Evolutionary conservation across 2,113 vertebrate genomes (phyloP), one percentile per base, ranked within the genome.

Genomic region (Synodontis membranacea): DNA sequence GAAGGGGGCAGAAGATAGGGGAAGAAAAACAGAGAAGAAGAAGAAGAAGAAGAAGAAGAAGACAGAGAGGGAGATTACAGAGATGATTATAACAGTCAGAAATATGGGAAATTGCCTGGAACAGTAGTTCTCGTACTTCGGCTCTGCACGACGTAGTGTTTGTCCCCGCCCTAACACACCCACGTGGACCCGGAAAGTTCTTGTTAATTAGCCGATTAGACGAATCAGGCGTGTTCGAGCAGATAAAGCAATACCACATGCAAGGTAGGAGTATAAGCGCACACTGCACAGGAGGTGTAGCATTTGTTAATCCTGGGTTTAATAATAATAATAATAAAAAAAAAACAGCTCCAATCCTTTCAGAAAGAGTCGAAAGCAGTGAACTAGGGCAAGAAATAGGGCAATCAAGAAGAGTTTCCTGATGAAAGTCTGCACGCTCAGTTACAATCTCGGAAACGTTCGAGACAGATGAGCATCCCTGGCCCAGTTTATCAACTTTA

Each of bases 1-100:
- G 88, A 88, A 91, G 90, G 89, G 88, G 85, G 86, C 87, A 89
- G 88, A 88, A 91, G 82, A 88, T 72, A 72, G 89, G 86, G 88
- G 89, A 76, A 83, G 79, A 79, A 84, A 34, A 76, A 50, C 39
- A 58, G 62, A 80, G 52, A 39, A 50, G 42, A 82, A 86, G 54
- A 82, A 74, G n/a, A 83, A 58, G 68, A 60, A 80, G 52, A 39
- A 50, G 42, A 82, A 86, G 54, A 82, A 74, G n/a, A 83, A 58
- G 68, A 60, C 25, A 85, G 56, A 91, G 89, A 87, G 88, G 88
- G 70, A 87, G 68, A 86, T 89, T 90, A 90, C 72, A 87, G 86
- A 78, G 88, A 91, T 88, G 91, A 93, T 88, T 87, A 89, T 31
- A 86, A 91, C 80, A 88, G 89, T 88, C 88, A 85, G 89, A 91